Evolutionary conservation across 1,140 invertebrate species (phyloP), one percentile per base, ranked within the genome.

Genomic region (Cyrtorhinus lividipennis): DNA sequence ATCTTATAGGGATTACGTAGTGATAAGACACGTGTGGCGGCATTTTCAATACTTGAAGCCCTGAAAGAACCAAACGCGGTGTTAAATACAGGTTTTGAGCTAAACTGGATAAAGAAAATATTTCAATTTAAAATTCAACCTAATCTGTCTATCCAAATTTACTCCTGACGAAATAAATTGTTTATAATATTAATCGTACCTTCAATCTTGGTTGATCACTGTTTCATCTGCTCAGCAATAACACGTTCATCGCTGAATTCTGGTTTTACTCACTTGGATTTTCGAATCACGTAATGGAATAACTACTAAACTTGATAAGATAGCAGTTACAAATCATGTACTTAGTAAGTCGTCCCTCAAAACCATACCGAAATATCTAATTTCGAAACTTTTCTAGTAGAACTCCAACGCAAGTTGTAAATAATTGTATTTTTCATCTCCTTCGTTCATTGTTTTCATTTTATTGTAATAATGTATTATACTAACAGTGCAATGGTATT

Each of bases 401-500:
- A 22, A 45, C 15, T 8, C 15, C 44, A 44, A n/a, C 48, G 24
- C n/a, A 24, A 46, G 27, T 45, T 44, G 30, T 45, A 46, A 26
- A 46, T 46, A 45, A 27, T 22, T 24, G 58, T 38, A 53, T 13
- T 15, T 61, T 22, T 61, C 15, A 15, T 44, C 24, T 46, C 23
- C 23, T 2, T 61, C 44, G 24, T 45, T 44, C 48, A 44, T 24
- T 45, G 15, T 22, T 20, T 61, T 23, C n/a, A 20, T n/a, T 61
- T 61, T n/a, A 44, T 18, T 45, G n/a, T 61, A 24, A 23, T 24
- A 45, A 61, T 61, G 60, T 61, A 61, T 44, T 61, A 24, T 61
- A 61, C 8, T 61, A 23, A 46, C 45, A 61, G 44, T 61, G 60
- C 60, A 61, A 61, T 44, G 60, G 60, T 61, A 61, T 61, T 61